A percentile compares a stretch with the other conserved stretches of the same genome.
Conservation (phyloP, 2,113 vertebrate genomes). For the Ariopsis seemanni region DNA sequence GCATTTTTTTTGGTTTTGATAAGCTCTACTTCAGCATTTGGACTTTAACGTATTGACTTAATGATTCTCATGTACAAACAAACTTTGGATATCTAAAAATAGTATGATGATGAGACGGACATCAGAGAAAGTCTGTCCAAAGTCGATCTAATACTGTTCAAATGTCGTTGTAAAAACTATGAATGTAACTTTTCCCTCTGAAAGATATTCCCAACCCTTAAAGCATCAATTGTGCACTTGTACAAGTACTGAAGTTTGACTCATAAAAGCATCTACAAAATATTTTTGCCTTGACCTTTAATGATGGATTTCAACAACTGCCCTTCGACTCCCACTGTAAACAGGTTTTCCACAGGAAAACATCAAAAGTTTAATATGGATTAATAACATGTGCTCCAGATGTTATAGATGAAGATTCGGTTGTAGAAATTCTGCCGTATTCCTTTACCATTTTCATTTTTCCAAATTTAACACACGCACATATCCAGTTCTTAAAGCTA, state of each 20-base stretch:
- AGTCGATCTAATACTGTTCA: neutral
- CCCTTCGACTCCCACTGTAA: neutral
- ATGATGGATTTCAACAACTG: neutral
- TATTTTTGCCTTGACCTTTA: neutral
- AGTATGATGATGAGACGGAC: neutral
- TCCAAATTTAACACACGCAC: neutral
- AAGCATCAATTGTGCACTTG: neutral
- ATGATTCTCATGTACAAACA: too few relatives aligned
- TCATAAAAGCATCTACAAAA: neutral
- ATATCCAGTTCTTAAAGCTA: neutral
- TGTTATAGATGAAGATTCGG: neutral
- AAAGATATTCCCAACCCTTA: neutral
- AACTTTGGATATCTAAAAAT: too few relatives aligned
- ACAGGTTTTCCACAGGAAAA: neutral
- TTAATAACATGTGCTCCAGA: neutral
- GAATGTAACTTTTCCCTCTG: neutral
- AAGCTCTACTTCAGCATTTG: too few relatives aligned
- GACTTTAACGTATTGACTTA: too few relatives aligned
- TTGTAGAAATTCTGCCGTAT: neutral
- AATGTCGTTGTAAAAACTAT: neutral
- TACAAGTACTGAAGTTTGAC: neutral
- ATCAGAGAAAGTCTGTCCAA: neutral
- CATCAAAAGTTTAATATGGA: neutral
- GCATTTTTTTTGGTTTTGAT: too few relatives aligned
- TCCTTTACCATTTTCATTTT: neutral